phyloP scores from a whole-genome alignment of 1,140 invertebrate species.

The Camponotus vicinus region DNA sequence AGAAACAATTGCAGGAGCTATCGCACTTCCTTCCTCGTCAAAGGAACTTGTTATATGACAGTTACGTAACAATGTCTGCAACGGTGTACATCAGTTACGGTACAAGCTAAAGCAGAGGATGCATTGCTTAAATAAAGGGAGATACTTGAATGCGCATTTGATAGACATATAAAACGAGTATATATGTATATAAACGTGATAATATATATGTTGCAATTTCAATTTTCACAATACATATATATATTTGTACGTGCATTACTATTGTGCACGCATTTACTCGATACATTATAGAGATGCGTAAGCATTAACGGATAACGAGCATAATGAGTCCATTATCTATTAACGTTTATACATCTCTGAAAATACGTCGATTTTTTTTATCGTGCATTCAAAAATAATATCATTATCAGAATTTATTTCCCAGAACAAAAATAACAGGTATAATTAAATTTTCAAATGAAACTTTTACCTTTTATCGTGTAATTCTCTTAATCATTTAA shows the following conservation, averaged over 20 bases:
- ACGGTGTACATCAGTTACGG: background rate
- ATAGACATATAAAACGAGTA: background rate
- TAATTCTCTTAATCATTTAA: background rate
- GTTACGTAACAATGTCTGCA: slow-evolving; percentile 31
- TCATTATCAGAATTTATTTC: slow-evolving; percentile 53
- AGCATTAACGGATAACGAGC: background rate
- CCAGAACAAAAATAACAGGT: background rate
- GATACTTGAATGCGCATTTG: background rate
- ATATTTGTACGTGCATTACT: background rate
- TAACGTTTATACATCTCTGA: no score
- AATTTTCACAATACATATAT: background rate
- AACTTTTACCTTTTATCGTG: background rate
- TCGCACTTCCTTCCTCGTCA: background rate
- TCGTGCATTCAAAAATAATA: slow-evolving; percentile 54
- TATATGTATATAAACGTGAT: background rate
- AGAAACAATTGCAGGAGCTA: background rate
- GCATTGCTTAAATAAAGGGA: background rate
- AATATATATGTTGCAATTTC: background rate
- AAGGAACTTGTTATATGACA: slow-evolving; percentile 6
- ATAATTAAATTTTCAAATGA: background rate
- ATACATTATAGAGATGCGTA: background rate
- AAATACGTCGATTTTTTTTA: background rate
- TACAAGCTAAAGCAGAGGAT: background rate
- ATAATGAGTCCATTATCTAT: background rate
- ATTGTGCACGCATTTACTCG: background rate